Percentiles rank a stretch among this genome's conserved stretches.
Conservation (phyloP, 2,888 invertebrate genomes). For the Margaritifera margaritifera region DNA sequence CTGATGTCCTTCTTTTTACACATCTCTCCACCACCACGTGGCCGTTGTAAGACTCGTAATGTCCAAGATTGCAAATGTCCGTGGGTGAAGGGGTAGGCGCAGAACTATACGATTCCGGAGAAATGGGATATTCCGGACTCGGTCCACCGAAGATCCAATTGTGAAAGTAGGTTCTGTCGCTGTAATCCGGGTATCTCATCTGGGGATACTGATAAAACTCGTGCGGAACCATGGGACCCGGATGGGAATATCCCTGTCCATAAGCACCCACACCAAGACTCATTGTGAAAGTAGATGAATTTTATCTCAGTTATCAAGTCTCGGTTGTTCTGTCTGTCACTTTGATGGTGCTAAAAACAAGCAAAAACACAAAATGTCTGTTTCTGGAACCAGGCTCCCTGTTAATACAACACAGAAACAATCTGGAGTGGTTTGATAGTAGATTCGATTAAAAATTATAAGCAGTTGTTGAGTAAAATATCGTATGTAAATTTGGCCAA, state of each 20-base stretch:
- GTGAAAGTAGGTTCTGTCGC: conserved; percentile 55
- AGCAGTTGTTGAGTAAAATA: too few relatives aligned
- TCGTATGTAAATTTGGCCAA: too few relatives aligned
- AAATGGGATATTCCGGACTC: conserved; percentile 43
- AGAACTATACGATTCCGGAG: conserved; percentile 47
- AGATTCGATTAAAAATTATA: too few relatives aligned
- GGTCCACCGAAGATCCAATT: conserved; percentile 58
- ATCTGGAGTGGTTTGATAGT: too few relatives aligned
- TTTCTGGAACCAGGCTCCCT: too few relatives aligned
- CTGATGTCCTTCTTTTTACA: conserved; percentile 77
- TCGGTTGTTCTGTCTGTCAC: too few relatives aligned
- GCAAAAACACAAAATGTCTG: too few relatives aligned
- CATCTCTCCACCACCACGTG: conserved; percentile 55
- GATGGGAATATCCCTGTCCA: conserved; percentile 60
- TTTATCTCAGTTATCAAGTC: too few relatives aligned
- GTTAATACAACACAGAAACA: too few relatives aligned
- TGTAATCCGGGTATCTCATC: conserved; percentile 49
- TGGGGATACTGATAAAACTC: conserved; percentile 45
- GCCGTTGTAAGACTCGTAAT: conserved; percentile 34
- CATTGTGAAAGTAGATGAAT: conserved; percentile 32
- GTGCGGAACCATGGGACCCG: conserved; percentile 46
- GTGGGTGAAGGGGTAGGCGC: conserved; percentile 11
- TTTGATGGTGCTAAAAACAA: too few relatives aligned
- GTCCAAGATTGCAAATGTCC: conserved; percentile 17
- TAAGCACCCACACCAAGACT: conserved; percentile 65